Conservation (phyloP, 2,888 invertebrate species). For the Baronia brevicornis region DNA sequence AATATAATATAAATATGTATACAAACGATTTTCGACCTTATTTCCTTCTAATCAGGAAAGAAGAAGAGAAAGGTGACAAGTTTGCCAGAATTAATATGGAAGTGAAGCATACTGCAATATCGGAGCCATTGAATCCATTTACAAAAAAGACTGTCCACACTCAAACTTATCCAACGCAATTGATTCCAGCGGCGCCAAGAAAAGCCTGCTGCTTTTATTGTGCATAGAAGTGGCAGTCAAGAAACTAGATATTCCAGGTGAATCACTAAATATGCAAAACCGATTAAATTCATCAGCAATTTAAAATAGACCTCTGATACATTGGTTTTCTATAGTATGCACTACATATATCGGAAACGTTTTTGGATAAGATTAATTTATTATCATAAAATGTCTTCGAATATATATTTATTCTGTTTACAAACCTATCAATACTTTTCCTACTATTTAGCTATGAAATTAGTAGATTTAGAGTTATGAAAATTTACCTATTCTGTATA, state of each 20-base stretch:
- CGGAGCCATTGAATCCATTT: constrained; percentile 49
- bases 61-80: constrained; percentile 64
- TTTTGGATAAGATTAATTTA: constrained; percentile 37
- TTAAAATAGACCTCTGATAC: constrained; percentile 30
- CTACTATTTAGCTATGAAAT: constrained; percentile 31
- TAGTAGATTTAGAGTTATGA: constrained; percentile 18
- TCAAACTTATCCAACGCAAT: constrained; percentile 54
- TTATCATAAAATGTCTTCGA: constrained; percentile 43
- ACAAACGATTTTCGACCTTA: constrained; percentile 58
- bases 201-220: constrained; percentile 54
- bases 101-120: constrained; percentile 40
- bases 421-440: constrained; percentile 38
- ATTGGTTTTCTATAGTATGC: constrained; percentile 38
- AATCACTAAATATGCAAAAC: constrained; percentile 26
- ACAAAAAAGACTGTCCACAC: constrained; percentile 45
- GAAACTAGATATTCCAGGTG: background rate
- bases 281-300: constrained; percentile 18
- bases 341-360: constrained; percentile 35
- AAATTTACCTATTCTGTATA: constrained; percentile 17
- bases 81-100: constrained; percentile 59
- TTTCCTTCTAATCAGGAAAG: constrained; percentile 52
- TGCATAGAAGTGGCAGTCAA: constrained; percentile 24
- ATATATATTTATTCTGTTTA: constrained; percentile 44
- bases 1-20: constrained; percentile 41
- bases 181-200: constrained; percentile 55